These are phyloP conservation scores for Drosophila kohkoa DNA, from an alignment of 1,140 invertebrate species.

Conservation along the genomic window DNA sequence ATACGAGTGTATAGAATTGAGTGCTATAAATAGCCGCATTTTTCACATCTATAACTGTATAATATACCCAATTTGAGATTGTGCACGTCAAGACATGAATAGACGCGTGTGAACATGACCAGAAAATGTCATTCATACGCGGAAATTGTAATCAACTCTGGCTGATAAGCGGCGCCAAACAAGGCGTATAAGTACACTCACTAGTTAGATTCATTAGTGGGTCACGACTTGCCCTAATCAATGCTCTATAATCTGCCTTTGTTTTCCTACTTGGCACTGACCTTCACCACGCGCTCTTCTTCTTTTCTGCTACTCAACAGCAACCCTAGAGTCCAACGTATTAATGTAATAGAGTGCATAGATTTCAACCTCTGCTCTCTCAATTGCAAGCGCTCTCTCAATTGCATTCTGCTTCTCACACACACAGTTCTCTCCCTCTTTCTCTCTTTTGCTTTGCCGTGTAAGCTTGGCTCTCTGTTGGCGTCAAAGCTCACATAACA, in stretches of 20 bases:
- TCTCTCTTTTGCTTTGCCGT: slow-evolving; percentile 11
- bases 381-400: slow-evolving; percentile 21
- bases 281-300: slow-evolving; percentile 42
- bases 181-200: neutral
- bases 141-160: slow-evolving; percentile 14
- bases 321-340: slow-evolving; percentile 3
- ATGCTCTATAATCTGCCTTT: slow-evolving; percentile 2
- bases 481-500: slow-evolving; percentile 50
- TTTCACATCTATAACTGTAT: slow-evolving; percentile 46
- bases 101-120: slow-evolving; percentile 19
- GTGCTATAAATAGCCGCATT: slow-evolving; percentile 60
- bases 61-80: slow-evolving; percentile 35
- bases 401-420: neutral
- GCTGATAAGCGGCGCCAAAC: slow-evolving; percentile 34
- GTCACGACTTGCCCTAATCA: slow-evolving; percentile 39
- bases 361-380: slow-evolving; percentile 10
- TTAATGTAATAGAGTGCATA: slow-evolving; percentile 20
- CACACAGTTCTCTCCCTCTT: neutral
- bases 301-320: neutral
- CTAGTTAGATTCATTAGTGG: slow-evolving; percentile 16
- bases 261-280: slow-evolving; percentile 36
- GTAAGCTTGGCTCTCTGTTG: slow-evolving; percentile 21
- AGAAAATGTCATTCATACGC: slow-evolving; percentile 5
- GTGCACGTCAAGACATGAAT: slow-evolving; percentile 39
- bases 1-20: slow-evolving; percentile 16